Evolutionary conservation across 2,113 vertebrate genomes (phyloP).

Genomic region (Podarcis cretensis): DNA sequence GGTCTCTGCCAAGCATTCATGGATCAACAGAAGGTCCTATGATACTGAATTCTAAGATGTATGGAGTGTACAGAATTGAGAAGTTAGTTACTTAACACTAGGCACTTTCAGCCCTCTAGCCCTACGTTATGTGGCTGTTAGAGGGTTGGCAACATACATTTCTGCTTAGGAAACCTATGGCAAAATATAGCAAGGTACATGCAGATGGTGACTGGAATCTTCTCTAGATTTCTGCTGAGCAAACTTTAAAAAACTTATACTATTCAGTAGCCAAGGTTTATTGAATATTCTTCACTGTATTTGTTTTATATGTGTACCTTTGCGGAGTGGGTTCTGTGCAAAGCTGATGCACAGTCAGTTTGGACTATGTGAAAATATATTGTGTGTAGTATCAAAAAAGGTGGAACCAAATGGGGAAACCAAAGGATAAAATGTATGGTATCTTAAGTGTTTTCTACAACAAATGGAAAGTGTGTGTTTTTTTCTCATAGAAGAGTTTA

Average conservation of each 20-base stretch:
- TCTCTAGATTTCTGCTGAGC: not conserved
- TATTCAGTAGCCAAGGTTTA: not conserved
- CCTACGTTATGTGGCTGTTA: not conserved
- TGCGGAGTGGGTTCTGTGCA: not conserved
- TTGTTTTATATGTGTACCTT: not conserved
- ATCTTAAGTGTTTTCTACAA: not conserved
- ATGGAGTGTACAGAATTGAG: not conserved
- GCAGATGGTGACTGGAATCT: not conserved
- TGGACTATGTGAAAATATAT: not conserved
- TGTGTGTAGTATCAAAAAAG: not conserved
- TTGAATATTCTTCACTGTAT: not conserved
- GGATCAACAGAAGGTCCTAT: not conserved
- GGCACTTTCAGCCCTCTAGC: not conserved
- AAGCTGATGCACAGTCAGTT: not conserved
- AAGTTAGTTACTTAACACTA: not conserved
- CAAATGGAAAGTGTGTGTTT: not conserved
- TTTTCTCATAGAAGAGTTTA: not conserved
- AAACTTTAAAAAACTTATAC: not conserved
- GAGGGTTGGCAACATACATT: not conserved
- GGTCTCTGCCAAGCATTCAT: not conserved
- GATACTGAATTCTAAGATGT: not conserved
- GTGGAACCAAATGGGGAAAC: not conserved
- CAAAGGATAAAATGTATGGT: not conserved
- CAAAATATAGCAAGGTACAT: not conserved
- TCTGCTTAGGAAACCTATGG: not conserved